Evolutionary conservation across 2,113 vertebrate species (phyloP).

Genomic region (Ophiodon elongatus): DNA sequence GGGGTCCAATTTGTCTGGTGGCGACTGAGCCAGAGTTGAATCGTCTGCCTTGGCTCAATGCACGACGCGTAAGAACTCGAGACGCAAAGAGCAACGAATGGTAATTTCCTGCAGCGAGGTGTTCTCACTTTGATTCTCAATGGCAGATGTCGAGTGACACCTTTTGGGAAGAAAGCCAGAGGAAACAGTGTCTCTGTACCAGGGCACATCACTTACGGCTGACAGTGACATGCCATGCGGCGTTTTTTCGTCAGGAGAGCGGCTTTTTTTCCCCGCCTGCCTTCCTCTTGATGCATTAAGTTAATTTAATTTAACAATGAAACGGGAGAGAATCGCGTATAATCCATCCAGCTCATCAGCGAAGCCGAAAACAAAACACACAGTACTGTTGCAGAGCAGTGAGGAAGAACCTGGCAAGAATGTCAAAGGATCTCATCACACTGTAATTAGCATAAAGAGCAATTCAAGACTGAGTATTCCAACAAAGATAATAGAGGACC

Average conservation of each 20-base stretch:
- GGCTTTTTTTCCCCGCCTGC: constrained; percentile 10
- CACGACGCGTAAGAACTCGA: constrained; percentile 17
- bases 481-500: constrained; percentile 18
- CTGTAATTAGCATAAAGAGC: constrained; percentile 20
- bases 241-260: constrained; percentile 27
- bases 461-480: constrained; percentile 14
- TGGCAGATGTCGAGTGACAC: constrained; percentile 65
- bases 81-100: constrained; percentile 4
- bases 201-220: constrained; percentile 21
- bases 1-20: constrained; percentile 54
- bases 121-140: constrained; percentile 56
- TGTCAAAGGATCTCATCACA: constrained; percentile 10
- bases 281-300: constrained; percentile 16
- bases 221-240: constrained; percentile 34
- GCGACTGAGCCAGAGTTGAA: constrained; percentile 23
- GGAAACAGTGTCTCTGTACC: constrained; percentile 25
- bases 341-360: not conserved
- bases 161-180: constrained; percentile 51
- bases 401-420: not conserved
- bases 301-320: not conserved
- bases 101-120: constrained; percentile 29
- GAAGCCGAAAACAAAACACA: not conserved
- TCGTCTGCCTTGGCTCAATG: constrained; percentile 32
- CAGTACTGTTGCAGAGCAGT: not conserved
- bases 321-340: not conserved